Evolutionary conservation across 1,140 invertebrate species (phyloP).

Genomic region (Apis mellifera): DNA sequence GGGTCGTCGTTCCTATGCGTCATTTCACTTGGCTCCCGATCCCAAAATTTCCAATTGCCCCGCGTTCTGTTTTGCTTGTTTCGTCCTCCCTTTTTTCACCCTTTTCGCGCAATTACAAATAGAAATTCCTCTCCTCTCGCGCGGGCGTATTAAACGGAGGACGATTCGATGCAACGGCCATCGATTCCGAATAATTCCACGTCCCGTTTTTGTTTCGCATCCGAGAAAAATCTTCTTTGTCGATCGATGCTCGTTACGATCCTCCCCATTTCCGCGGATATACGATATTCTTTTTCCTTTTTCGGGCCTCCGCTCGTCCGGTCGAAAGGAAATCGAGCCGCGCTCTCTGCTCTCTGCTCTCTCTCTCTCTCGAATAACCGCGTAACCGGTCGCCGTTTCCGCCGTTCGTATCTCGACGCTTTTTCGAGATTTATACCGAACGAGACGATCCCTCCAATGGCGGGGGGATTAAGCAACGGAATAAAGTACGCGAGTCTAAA

Average conservation of each 20-base stretch:
- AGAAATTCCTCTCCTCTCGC: conserved; percentile 21
- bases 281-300: not conserved
- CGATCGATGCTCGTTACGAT: conserved; percentile 29
- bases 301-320: not conserved
- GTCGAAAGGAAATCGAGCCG: conserved; percentile 6
- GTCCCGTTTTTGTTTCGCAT: not conserved
- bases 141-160: not conserved
- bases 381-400: not conserved
- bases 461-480: too few species aligned
- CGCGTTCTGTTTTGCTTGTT: not conserved
- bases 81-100: not conserved
- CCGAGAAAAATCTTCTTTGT: conserved; percentile 10
- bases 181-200: conserved; percentile 33
- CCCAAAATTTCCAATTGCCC: conserved; percentile 47
- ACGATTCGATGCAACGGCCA: conserved; percentile 4
- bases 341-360: not conserved
- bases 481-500: too few species aligned
- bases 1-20: conserved; percentile 46
- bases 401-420: not conserved
- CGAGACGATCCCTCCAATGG: too few species aligned
- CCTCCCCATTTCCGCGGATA: not conserved
- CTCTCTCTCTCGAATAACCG: not conserved
- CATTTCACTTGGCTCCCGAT: conserved; percentile 40
- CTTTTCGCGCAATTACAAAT: conserved; percentile 45
- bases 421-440: not conserved